A percentile compares a stretch with the other conserved stretches of the same genome.
Conservation (phyloP, 2,113 vertebrate genomes). For the Elgaria multicarinata region DNA sequence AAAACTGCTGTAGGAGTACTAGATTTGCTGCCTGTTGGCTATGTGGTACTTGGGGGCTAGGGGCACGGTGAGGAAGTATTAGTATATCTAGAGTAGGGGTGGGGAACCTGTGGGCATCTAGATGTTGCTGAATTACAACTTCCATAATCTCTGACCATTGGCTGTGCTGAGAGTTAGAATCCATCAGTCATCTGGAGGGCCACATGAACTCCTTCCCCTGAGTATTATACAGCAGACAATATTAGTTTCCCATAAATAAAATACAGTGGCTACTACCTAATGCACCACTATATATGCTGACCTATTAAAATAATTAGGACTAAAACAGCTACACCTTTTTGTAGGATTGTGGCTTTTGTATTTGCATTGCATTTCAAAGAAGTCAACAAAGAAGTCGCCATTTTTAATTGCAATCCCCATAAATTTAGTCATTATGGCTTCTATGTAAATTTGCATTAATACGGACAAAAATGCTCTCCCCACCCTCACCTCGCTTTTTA, state of each 20-base stretch:
- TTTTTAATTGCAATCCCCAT: neutral
- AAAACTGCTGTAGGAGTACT: neutral
- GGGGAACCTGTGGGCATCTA: neutral
- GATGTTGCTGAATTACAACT: neutral
- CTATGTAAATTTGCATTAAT: neutral
- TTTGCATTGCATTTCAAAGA: neutral
- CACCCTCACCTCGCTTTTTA: slow-evolving; percentile 57
- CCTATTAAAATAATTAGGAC: neutral
- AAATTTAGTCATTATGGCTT: neutral
- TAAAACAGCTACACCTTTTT: neutral
- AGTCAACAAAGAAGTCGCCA: neutral
- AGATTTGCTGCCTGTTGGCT: neutral
- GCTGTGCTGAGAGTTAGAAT: neutral
- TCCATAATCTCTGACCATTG: neutral
- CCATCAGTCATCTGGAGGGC: neutral
- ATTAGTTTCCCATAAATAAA: neutral
- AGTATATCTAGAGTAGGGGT: neutral
- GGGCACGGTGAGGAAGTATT: neutral
- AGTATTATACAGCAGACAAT: no score
- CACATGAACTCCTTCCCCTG: neutral
- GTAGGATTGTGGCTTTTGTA: neutral
- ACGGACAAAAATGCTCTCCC: neutral
- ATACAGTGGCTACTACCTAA: neutral
- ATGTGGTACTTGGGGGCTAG: neutral
- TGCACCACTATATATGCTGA: no score